Base-by-base conservation (phyloP, 2,888 invertebrate species). In the Dysmachus trigonus region DNA sequence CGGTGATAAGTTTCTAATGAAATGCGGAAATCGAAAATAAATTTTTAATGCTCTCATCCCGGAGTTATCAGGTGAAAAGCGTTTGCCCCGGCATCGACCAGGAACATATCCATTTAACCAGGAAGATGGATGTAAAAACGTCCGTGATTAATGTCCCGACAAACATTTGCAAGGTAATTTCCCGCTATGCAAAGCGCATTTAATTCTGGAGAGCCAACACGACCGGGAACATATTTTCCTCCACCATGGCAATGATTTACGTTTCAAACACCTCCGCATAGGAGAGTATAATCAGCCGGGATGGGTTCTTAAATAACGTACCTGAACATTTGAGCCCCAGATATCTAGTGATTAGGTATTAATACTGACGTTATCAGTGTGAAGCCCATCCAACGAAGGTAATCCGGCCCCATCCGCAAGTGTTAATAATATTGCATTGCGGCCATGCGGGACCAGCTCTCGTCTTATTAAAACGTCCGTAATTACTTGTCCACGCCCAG, bases 401-500 rank as follows among this genome's bases (percentile, higher is more conserved):
- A 77, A 77, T 77, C 77, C 76, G 38, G 76, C 76, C n/a, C 77
- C 77, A 47, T 51, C 47, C 77, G 13, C 47, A 47, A 77, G 77
- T 77, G 47, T 77, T 77, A 77, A 77, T 77, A 77, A 77, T 77
- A 47, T 30, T 47, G 77, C 47, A 47, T 30, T 47, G 77, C 47
- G 38, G 77, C 30, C 62, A 22, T 73, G n/a, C n/a, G n/a, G 77
- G 35, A 76, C 15, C 15, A 7, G 53, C 18, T 82, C 62, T 82
- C 62, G 35, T 82, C 62, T 82, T 62, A 82, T 82, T 62, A 82
- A 82, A 82, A 82, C 33, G 62, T 82, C 62, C 81, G 81, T 82
- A 82, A 82, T 82, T 82, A 82, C 81, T 53, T 82, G 81, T 82
- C 81, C 62, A 82, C 81, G 62, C 81, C 81, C 81, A 82, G 51